Conservation (phyloP, 2,797 vertebrate genomes). For the Anabacerthia variegaticeps region DNA sequence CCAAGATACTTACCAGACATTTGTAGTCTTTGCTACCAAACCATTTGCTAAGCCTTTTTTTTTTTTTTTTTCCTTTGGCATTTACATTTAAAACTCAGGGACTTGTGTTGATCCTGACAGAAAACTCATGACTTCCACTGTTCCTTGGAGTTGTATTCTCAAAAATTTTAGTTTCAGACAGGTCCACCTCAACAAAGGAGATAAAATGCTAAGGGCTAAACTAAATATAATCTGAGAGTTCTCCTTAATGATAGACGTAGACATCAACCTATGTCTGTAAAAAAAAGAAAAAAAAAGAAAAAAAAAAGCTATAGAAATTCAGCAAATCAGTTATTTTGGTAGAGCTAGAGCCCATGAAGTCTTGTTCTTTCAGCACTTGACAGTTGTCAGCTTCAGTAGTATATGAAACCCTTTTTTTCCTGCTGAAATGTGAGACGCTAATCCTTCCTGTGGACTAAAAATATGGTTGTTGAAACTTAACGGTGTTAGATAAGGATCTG, state of each 20-base stretch:
- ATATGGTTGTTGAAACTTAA: neutral
- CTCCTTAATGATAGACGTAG: neutral
- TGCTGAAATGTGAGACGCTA: neutral
- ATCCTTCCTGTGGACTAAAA: neutral
- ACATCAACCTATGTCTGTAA: neutral
- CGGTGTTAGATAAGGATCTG: neutral
- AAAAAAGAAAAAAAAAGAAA: neutral
- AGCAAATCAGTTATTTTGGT: neutral
- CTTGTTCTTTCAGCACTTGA: neutral
- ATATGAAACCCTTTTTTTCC: neutral
- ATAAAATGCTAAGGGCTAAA: neutral
- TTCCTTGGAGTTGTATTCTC: neutral
- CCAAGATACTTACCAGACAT: constrained; percentile 11
- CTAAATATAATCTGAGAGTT: neutral
- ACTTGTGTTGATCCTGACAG: neutral
- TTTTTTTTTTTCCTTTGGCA: neutral
- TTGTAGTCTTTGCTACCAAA: neutral
- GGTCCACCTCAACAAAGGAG: neutral
- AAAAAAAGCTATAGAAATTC: neutral
- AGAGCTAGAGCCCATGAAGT: neutral
- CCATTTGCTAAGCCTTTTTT: neutral
- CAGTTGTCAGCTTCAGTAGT: neutral
- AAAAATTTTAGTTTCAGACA: neutral
- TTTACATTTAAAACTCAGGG: neutral
- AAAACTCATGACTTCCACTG: neutral